Evolutionary conservation across 1,140 invertebrate genomes (phyloP), one percentile per base, ranked within the genome.

Genomic region (Paralvinella palmiformis): DNA sequence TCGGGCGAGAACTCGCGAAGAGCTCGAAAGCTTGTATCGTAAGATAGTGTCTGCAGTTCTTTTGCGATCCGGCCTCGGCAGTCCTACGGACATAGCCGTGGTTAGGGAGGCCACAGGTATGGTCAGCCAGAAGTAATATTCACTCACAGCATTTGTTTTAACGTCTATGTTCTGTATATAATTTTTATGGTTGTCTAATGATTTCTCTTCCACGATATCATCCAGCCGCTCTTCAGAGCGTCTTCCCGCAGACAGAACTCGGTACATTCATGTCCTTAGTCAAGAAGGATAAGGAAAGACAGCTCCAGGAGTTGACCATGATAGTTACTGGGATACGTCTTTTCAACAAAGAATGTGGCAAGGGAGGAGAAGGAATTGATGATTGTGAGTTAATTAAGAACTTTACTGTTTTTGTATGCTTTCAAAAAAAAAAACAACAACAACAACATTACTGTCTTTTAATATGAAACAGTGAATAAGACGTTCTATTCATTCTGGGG

Each of bases 171-270:
- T 13, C 3, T 41, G 36, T 60, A 22, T 60, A 41, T 35, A 35
- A 60, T n/a, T 60, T 29, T 10, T n/a, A 10, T n/a, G 10, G 37
- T n/a, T 13, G 48, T 52, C 22, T 52, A 29, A 52, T 52, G n/a
- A 27, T n/a, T 2, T 52, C 6, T 52, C 10, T 7, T 52, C 24
- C 48, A 52, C 3, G n/a, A 44, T 44, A 13, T 15, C 37, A 15
- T 44, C 20, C 70, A 80, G 83, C 85, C 37, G 87, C 88, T 0
- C 73, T 90, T 17, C 87, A 88, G 71, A 90, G 88, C 74, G 85
- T 91, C 6, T 88, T 89, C 71, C 84, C 86, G 4, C 81, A 85
- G 56, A 84, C 85, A 1, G 89, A 91, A 70, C 72, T 90, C 15
- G 83, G 83, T 48, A 79, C 84, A 4, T 90, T 89, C 67, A 81